These are phyloP conservation scores for Arvicanthis niloticus DNA, from an alignment of 2,113 vertebrate species.

Conservation along the genomic window DNA sequence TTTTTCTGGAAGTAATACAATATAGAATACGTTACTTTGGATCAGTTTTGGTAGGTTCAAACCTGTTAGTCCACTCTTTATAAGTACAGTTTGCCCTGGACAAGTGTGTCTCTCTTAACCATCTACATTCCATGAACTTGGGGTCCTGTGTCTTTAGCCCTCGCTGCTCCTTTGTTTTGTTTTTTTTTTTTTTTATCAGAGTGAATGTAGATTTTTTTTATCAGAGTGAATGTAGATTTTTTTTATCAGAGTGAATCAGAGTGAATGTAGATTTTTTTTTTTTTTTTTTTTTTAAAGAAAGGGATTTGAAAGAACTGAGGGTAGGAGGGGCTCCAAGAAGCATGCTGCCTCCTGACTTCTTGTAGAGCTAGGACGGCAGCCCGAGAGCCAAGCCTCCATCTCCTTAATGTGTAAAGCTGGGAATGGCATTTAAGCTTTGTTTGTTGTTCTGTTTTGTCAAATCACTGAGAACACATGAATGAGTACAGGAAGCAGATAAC, in stretches of 20 bases:
- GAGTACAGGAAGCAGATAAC: background rate
- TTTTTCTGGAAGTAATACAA: conserved; percentile 18
- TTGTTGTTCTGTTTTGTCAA: background rate
- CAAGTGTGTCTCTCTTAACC: background rate
- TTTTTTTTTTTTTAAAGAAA: background rate
- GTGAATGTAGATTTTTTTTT: background rate
- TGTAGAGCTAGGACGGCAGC: background rate
- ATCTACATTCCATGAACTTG: background rate
- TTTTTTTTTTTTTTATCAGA: background rate
- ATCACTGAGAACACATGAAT: background rate
- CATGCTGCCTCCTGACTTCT: background rate
- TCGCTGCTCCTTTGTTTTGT: background rate
- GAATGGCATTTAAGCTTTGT: background rate
- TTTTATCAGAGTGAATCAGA: background rate
- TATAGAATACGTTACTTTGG: background rate
- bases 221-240: too few relatives aligned
- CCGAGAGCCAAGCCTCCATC: background rate
- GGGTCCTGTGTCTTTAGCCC: fast-evolving
- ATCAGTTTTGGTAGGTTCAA: background rate
- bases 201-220: background rate
- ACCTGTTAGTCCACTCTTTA: background rate
- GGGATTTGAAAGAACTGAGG: background rate
- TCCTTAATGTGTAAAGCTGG: background rate
- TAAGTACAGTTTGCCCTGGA: background rate
- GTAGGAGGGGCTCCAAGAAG: background rate